Percentiles rank a stretch among this genome's conserved stretches.
Conservation (phyloP, 2,797 vertebrate species). For the Cichlasoma orientale region DNA sequence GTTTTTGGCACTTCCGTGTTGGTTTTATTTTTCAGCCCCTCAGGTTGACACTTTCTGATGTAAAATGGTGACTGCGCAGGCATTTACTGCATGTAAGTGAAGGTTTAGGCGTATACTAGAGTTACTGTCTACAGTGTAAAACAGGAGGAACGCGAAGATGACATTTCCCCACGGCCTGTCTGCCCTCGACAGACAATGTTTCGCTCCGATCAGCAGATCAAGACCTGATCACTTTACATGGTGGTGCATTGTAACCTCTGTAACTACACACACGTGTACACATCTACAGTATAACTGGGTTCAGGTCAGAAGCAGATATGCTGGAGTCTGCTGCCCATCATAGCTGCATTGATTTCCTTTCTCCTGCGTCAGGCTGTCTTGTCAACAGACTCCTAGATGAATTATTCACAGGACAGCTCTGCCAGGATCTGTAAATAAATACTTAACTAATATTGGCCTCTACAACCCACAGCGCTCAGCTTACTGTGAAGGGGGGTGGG, state of each 20-base stretch:
- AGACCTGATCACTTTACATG: constrained; percentile 77
- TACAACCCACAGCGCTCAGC: constrained; percentile 60
- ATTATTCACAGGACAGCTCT: constrained; percentile 74
- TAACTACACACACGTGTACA: constrained; percentile 46
- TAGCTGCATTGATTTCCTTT: constrained; percentile 76
- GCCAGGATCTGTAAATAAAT: constrained; percentile 79
- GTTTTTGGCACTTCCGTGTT: neutral
- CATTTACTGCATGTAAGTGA: constrained; percentile 19
- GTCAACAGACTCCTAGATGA: constrained; percentile 78
- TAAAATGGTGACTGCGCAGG: neutral
- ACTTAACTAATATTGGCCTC: constrained; percentile 77
- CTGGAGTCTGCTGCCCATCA: constrained; percentile 73
- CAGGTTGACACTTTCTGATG: neutral
- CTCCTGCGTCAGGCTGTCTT: constrained; percentile 71
- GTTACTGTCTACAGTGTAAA: constrained; percentile 51
- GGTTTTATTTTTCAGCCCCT: too few relatives aligned
- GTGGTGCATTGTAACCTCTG: constrained; percentile 65
- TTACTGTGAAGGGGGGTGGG: constrained; percentile 31
- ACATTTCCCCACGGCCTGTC: constrained; percentile 57
- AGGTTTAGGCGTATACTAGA: constrained; percentile 30
- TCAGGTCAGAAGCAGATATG: constrained; percentile 61
- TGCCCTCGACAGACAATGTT: constrained; percentile 64
- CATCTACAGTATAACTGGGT: constrained; percentile 10
- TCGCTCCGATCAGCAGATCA: constrained; percentile 73
- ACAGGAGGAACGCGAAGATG: constrained; percentile 51